These are phyloP conservation scores for Troides aeacus DNA, from an alignment of 2,888 invertebrate species.

Conservation along the genomic window DNA sequence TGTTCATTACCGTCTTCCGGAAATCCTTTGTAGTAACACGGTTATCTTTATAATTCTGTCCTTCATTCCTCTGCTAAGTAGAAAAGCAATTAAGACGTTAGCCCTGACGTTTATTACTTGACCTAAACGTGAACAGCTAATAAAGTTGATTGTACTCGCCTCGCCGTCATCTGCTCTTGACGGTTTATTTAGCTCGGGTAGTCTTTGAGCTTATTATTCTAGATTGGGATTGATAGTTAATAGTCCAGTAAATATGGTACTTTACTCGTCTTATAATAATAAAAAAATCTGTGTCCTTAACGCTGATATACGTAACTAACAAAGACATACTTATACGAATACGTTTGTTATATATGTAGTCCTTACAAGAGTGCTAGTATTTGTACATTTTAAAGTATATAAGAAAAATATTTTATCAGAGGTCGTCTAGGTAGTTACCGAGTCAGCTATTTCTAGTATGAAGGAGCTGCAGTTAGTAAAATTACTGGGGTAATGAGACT, in stretches of 20 bases:
- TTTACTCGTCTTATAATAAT: not conserved
- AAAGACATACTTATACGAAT: too few species aligned
- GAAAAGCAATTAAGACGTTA: conserved; percentile 20
- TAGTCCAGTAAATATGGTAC: not conserved
- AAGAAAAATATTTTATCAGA: too few species aligned
- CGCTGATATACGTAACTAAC: not conserved
- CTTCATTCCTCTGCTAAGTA: conserved; percentile 11
- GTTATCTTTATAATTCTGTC: not conserved
- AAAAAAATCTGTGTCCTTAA: not conserved
- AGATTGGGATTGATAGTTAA: not conserved
- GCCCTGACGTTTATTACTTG: conserved; percentile 23
- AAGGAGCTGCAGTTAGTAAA: too few species aligned
- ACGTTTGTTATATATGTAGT: too few species aligned
- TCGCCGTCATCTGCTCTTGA: conserved; percentile 21
- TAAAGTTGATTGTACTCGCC: conserved; percentile 14
- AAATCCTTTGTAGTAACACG: not conserved
- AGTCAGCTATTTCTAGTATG: too few species aligned
- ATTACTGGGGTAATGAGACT: too few species aligned
- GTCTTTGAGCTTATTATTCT: not conserved
- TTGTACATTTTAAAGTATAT: too few species aligned
- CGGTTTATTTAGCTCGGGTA: conserved; percentile 12
- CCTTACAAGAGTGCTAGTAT: too few species aligned
- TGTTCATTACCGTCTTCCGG: not conserved
- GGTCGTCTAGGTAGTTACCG: too few species aligned
- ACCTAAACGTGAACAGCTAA: conserved; percentile 23